These are phyloP conservation scores for Leistus spinibarbis DNA, from an alignment of 2,888 invertebrate species.

Conservation along the genomic window DNA sequence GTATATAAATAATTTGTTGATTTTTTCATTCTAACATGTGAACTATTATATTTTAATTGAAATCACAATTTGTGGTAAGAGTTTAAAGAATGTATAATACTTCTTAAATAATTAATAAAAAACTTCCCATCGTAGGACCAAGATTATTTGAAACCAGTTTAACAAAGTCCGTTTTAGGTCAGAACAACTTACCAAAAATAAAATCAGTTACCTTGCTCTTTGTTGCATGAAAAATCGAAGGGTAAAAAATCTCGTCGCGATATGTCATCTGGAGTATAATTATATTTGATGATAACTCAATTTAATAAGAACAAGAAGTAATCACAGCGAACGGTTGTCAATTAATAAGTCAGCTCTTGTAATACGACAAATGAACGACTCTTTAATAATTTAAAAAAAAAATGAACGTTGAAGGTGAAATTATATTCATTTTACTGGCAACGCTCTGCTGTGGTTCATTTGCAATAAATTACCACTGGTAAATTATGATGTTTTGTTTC, in stretches of 20 bases:
- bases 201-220: background rate
- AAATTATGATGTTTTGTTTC: slow-evolving; percentile 36
- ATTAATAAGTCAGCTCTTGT: background rate
- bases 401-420: background rate
- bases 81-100: too few relatives aligned
- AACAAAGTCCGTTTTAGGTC: background rate
- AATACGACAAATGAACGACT: background rate
- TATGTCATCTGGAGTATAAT: background rate
- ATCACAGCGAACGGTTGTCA: background rate
- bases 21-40: too few relatives aligned
- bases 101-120: too few relatives aligned
- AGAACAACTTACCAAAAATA: background rate
- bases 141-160: background rate
- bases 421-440: background rate
- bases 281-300: background rate
- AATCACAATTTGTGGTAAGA: too few relatives aligned
- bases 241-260: background rate
- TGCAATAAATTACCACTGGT: slow-evolving; percentile 31
- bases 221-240: background rate
- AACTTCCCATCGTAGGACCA: too few relatives aligned
- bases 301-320: background rate
- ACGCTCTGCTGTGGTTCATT: slow-evolving; percentile 6
- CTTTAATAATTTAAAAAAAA: background rate
- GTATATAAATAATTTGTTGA: too few relatives aligned
- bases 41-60: too few relatives aligned